Evolutionary conservation across 1,140 invertebrate species (phyloP).

Genomic region (Amphibalanus amphitrite): DNA sequence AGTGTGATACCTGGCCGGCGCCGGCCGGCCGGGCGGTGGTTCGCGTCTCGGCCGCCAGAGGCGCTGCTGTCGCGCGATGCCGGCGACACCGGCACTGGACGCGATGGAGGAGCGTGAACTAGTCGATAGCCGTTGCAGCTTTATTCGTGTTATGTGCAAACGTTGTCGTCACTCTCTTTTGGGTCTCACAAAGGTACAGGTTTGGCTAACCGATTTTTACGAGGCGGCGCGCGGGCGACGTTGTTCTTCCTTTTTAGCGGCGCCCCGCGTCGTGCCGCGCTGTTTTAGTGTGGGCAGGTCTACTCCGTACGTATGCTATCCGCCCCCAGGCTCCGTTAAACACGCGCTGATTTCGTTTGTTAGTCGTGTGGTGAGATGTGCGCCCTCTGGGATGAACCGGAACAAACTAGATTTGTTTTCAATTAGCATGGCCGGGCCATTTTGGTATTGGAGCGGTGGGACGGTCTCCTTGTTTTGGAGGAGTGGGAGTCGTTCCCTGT

Average conservation of each 20-base stretch:
- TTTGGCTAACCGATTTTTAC: not conserved
- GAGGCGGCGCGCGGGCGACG: not conserved
- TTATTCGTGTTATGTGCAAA: not conserved
- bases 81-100: no score
- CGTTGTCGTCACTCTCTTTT: not conserved
- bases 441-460: no score
- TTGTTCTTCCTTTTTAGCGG: not conserved
- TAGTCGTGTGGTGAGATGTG: not conserved
- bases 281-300: not conserved
- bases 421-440: no score
- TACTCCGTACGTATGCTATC: not conserved
- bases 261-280: no score
- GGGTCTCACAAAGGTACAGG: not conserved
- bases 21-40: no score
- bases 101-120: not conserved
- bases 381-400: not conserved
- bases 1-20: not conserved
- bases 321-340: no score
- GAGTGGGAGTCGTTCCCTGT: no score
- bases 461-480: no score
- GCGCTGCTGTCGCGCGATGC: no score
- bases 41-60: not conserved
- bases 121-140: not conserved
- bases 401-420: no score
- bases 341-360: not conserved